Evolutionary conservation across 2,113 vertebrate species (phyloP).

Genomic region (Dissostichus mawsoni): DNA sequence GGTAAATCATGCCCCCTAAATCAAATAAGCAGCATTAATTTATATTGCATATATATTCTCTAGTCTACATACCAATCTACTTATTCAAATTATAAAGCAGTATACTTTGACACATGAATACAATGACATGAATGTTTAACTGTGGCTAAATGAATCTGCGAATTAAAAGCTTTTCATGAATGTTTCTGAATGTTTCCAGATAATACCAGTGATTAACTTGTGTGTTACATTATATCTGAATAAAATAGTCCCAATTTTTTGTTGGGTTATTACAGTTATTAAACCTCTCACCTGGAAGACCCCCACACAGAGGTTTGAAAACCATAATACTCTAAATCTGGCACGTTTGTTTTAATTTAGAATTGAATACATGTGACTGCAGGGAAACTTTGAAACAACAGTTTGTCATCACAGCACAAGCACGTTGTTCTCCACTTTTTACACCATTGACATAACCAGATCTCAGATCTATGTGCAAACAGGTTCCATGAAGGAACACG

Average conservation of each 20-base stretch:
- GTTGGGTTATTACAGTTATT: too few relatives aligned
- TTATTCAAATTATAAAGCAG: not conserved
- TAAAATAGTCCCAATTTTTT: not conserved
- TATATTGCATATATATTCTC: not conserved
- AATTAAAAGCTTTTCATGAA: not conserved
- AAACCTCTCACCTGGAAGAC: not conserved
- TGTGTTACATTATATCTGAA: not conserved
- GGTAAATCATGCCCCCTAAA: not conserved
- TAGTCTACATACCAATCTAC: not conserved
- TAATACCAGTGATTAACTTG: not conserved
- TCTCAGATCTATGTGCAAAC: not conserved
- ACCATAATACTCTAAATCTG: not conserved
- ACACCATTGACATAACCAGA: not conserved
- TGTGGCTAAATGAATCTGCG: not conserved
- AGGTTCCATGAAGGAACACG: not conserved
- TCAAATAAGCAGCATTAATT: not conserved
- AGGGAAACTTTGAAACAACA: not conserved
- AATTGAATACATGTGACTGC: not conserved
- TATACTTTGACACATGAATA: not conserved
- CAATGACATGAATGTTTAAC: not conserved
- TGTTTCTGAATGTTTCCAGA: not conserved
- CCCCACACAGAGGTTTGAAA: too few relatives aligned
- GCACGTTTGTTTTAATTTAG: not conserved
- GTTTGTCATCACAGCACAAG: not conserved
- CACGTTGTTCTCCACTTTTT: not conserved